These are phyloP conservation scores for Gorsachius magnificus DNA, from an alignment of 2,797 vertebrate species.

Conservation along the genomic window DNA sequence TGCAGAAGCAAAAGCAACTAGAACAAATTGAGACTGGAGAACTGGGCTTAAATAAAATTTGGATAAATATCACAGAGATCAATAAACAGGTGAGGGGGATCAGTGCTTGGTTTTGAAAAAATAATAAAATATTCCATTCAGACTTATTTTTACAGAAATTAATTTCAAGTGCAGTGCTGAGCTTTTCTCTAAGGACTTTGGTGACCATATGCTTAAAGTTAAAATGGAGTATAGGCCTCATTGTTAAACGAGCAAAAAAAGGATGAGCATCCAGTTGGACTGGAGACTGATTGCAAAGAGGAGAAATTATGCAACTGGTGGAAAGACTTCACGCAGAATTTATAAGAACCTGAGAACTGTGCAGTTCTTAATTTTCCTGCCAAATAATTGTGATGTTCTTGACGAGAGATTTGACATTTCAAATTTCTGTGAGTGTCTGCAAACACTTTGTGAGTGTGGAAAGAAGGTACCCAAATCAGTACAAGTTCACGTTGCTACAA, in stretches of 20 bases:
- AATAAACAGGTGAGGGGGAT: conserved; percentile 86
- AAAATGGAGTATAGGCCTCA: neutral
- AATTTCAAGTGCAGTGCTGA: neutral
- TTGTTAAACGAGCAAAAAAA: neutral
- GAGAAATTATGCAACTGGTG: neutral
- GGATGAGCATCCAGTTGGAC: neutral
- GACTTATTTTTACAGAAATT: neutral
- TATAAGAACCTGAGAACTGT: neutral
- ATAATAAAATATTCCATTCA: neutral
- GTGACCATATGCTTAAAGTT: neutral
- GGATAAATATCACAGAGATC: conserved; percentile 95
- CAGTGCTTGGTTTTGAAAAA: conserved; percentile 10
- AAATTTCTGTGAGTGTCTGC: neutral
- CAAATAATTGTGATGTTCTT: neutral
- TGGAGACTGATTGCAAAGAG: neutral
- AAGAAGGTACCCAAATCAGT: neutral
- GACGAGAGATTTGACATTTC: neutral
- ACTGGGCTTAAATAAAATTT: conserved; percentile 87
- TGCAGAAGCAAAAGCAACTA: conserved; percentile 85
- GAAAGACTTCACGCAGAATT: neutral
- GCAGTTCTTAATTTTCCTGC: neutral
- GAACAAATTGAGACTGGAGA: conserved; percentile 90
- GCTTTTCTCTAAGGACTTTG: neutral
- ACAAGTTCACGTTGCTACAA: neutral
- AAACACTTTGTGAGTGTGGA: accelerated